Conservation (phyloP, 2,113 vertebrate genomes). For the Odobenus rosmarus region DNA sequence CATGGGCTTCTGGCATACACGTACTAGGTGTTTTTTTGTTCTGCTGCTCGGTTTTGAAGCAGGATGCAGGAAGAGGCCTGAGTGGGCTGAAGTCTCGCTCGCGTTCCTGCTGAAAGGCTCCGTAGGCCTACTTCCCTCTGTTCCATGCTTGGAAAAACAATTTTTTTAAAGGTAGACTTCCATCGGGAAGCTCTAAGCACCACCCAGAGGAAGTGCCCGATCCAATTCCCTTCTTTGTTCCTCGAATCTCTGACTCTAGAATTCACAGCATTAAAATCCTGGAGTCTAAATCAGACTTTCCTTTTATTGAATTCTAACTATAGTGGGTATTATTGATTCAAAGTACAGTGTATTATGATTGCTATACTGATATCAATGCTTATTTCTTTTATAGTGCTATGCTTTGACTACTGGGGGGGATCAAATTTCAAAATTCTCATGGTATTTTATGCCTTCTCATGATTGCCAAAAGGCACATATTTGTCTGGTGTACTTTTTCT, state of each 20-base stretch:
- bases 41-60: neutral
- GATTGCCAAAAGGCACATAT: neutral
- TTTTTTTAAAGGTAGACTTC: neutral
- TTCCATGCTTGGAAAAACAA: neutral
- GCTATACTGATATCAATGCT: neutral
- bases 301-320: slow-evolving; percentile 42
- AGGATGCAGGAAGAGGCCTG: neutral
- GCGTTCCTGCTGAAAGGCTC: neutral
- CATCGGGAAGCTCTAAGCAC: neutral
- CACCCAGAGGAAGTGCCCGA: neutral
- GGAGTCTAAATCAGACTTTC: neutral
- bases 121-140: neutral
- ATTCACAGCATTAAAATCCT: neutral
- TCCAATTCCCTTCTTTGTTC: neutral
- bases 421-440: slow-evolving; percentile 18
- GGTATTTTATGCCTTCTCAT: neutral
- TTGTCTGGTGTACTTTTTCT: neutral
- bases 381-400: slow-evolving; percentile 7
- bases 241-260: neutral
- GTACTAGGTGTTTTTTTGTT: neutral
- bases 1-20: neutral
- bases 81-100: neutral
- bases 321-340: neutral
- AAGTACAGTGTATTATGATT: neutral
- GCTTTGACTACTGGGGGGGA: neutral